A percentile compares a stretch with the other conserved stretches of the same genome.
These are phyloP conservation scores for Chlorospingus semifuscus DNA, from an alignment of 2,797 vertebrate genomes.

Conservation along the genomic window DNA sequence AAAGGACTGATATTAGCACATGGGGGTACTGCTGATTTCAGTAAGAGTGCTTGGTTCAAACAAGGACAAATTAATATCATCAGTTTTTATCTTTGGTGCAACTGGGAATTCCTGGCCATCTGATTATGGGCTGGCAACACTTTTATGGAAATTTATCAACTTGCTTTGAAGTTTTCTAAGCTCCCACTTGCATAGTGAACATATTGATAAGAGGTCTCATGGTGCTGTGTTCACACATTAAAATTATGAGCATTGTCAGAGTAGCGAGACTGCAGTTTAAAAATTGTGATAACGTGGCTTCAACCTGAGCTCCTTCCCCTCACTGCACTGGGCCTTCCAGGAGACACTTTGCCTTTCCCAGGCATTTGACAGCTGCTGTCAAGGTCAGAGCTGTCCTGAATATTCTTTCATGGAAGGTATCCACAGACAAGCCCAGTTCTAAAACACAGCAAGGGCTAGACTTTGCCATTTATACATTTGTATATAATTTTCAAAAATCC, in stretches of 20 bases:
- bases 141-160: slow-evolving; percentile 35
- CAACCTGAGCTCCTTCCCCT: background rate
- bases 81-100: slow-evolving; percentile 19
- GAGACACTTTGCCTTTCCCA: background rate
- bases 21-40: background rate
- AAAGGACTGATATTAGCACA: background rate
- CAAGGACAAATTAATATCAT: slow-evolving; percentile 33
- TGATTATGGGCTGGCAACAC: slow-evolving; percentile 36
- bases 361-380: background rate
- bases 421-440: background rate
- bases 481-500: background rate
- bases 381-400: background rate
- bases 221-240: background rate
- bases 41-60: slow-evolving; percentile 1
- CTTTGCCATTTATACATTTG: background rate
- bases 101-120: slow-evolving; percentile 14
- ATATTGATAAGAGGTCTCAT: slow-evolving; percentile 16
- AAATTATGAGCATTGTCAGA: background rate
- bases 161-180: slow-evolving; percentile 33
- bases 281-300: background rate
- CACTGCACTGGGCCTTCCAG: background rate
- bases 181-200: background rate
- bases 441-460: background rate
- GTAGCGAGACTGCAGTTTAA: background rate
- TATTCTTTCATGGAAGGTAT: background rate